Evolutionary conservation across 2,888 invertebrate genomes (phyloP).

Genomic region (Lordiphosa andalusiaca): DNA sequence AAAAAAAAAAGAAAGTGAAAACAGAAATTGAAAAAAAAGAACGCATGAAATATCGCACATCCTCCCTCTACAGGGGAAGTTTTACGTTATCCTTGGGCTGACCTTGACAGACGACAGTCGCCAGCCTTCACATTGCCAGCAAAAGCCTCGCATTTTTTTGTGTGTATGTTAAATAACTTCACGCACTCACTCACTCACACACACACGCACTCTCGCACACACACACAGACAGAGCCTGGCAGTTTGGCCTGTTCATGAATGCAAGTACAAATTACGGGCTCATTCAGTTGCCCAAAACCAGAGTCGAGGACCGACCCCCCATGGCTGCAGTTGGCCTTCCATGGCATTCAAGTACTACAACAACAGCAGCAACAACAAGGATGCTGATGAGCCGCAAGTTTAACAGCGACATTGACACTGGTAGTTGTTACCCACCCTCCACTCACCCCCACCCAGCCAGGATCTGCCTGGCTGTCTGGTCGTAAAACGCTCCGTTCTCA

Average conservation of each 20-base stretch:
- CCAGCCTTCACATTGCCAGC: slow-evolving; percentile 26
- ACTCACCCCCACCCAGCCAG: neutral
- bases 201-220: slow-evolving; percentile 19
- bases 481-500: slow-evolving; percentile 49
- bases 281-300: slow-evolving; percentile 48
- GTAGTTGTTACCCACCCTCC: slow-evolving; percentile 22
- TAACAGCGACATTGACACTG: slow-evolving; percentile 53
- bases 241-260: slow-evolving; percentile 48
- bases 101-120: slow-evolving; percentile 58
- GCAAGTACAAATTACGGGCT: slow-evolving; percentile 70
- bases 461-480: slow-evolving; percentile 8
- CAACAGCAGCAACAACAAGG: slow-evolving; percentile 22
- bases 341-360: slow-evolving; percentile 47
- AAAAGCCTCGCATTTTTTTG: slow-evolving; percentile 32
- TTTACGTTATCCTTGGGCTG: slow-evolving; percentile 71
- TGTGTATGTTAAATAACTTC: slow-evolving; percentile 61
- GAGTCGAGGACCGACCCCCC: slow-evolving; percentile 44
- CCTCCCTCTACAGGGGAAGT: slow-evolving; percentile 39
- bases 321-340: slow-evolving; percentile 58
- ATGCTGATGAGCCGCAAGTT: slow-evolving; percentile 50
- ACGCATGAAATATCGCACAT: slow-evolving; percentile 60
- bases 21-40: slow-evolving; percentile 46
- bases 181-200: slow-evolving; percentile 40
- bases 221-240: slow-evolving; percentile 17
- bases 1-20: slow-evolving; percentile 18